Conservation (phyloP, 2,113 vertebrate genomes). For the Centropus unirufus region DNA sequence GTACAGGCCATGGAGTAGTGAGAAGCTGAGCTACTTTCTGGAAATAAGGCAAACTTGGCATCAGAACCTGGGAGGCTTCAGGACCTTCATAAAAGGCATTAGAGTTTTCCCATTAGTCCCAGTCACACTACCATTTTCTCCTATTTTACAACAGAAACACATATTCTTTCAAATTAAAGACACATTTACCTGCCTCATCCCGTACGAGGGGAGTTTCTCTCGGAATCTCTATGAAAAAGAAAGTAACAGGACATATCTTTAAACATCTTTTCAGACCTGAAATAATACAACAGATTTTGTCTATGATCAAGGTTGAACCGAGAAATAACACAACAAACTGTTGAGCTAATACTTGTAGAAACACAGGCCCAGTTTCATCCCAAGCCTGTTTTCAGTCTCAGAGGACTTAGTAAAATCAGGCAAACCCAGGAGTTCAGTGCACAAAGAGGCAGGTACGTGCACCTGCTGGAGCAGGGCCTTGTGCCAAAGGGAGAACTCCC, state of each 20-base stretch:
- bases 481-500: background rate
- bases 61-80: background rate
- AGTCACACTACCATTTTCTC: background rate
- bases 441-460: fast-evolving
- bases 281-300: background rate
- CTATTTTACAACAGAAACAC: fast-evolving
- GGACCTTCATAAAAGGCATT: background rate
- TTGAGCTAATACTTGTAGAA: background rate
- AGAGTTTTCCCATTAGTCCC: background rate
- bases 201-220: conserved; percentile 90
- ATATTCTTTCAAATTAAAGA: background rate
- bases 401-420: background rate
- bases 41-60: background rate
- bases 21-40: background rate
- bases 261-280: background rate
- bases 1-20: fast-evolving
- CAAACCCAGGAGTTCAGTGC: background rate
- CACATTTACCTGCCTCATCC: conserved; percentile 86
- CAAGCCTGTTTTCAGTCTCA: background rate
- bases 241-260: background rate
- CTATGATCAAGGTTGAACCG: background rate
- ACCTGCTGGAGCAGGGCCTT: background rate
- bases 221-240: conserved; percentile 85
- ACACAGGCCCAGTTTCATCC: background rate
- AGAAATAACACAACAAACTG: background rate